Base-by-base conservation (phyloP, 2,113 vertebrate species). In the Paratilapia polleni region DNA sequence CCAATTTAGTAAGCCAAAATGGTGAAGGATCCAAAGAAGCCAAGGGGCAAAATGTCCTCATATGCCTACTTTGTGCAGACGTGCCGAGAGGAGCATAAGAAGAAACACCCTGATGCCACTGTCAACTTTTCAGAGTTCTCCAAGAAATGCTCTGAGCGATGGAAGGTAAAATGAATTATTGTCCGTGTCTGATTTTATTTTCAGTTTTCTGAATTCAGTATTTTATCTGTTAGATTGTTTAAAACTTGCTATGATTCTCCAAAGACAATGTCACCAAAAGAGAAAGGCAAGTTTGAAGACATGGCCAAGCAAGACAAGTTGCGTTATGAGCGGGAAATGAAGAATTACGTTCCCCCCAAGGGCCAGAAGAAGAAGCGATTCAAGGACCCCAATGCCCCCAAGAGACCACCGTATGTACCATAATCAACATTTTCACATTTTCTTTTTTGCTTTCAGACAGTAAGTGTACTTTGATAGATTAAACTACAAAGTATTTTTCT, bases 31-130 rank as follows among this genome's bases (percentile, higher is more conserved):
- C 97, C 97, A 81, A 97, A 96, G 92, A 99, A 98, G 95, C 98
- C 97, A 2, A 96, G 96, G 95, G 98, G 98, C 93, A 99, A 98
- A 95, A 99, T 99, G 97, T 98, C 98, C 96, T 98, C 97, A 0
- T 99, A 99, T 62, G 97, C 98, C 83, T 98, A 97, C 94, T 99
- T 98, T 95, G 98, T 99, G 96, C 98, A 99, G 95, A 98, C 97
- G 36, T 98, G 97, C 87, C 93, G 98, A 88, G 97, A 97, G 95
- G 98, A 99, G 93, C 98, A 99, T 90, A 99, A 99, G 97, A 99
- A 99, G 95, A 99, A 99, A 92, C 98, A 99, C 82, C 98, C 97
- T 9, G 98, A 97, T 84, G 97, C 97, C 4, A 94, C 93, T 62
- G 97, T 98, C 90, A 98, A 97, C 96, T 98, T 99, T 81, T 95